Conservation (phyloP, 2,113 vertebrate species). For the Capricornis sumatraensis region DNA sequence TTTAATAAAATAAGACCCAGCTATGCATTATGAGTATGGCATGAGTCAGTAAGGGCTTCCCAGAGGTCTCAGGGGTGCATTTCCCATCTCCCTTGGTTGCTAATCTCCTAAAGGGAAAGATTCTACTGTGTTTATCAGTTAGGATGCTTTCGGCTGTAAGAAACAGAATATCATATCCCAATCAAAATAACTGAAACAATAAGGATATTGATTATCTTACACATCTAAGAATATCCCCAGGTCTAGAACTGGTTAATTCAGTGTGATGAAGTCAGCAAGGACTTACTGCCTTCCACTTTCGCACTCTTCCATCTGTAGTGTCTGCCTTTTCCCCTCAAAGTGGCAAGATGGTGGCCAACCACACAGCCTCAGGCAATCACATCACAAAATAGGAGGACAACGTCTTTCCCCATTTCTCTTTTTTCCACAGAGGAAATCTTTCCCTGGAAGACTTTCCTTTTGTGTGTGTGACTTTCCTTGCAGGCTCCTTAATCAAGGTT, state of each 20-base stretch:
- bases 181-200: background rate
- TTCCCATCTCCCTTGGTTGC: background rate
- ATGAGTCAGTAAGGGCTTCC: background rate
- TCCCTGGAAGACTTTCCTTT: background rate
- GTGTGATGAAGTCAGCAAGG: background rate
- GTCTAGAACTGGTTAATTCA: background rate
- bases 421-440: background rate
- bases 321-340: background rate
- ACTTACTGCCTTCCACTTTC: background rate
- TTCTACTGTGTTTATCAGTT: background rate
- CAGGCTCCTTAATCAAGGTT: background rate
- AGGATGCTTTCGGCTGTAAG: background rate
- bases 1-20: background rate
- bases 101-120: background rate
- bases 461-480: background rate
- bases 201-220: background rate
- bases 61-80: background rate
- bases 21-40: background rate
- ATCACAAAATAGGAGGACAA: background rate
- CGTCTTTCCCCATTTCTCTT: background rate
- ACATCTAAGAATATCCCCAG: background rate
- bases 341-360: too few species aligned
- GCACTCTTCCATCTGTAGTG: background rate
- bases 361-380: rapidly evolving
- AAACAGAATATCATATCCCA: background rate